Conservation (phyloP, 2,113 vertebrate species). For the Sander lucioperca region DNA sequence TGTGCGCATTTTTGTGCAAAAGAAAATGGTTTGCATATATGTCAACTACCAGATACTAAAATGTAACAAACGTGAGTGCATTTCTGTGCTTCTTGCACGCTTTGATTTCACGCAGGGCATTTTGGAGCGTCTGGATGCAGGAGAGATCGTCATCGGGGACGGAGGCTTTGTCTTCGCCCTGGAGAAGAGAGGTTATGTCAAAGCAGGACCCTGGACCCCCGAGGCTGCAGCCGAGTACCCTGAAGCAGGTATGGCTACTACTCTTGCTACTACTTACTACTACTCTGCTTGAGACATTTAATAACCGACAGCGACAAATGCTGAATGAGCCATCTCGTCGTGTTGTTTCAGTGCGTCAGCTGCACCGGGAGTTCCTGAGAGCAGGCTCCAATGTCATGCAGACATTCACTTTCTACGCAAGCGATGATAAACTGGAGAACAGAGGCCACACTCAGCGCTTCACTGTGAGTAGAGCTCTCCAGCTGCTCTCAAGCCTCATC, state of each 20-base stretch:
- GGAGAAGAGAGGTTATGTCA: conserved; percentile 97
- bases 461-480: conserved; percentile 85
- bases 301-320: no score
- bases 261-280: no score
- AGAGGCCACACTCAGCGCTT: conserved; percentile 91
- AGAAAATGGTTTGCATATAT: not conserved
- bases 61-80: not conserved
- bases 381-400: conserved; percentile 95
- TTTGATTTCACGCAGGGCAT: conserved; percentile 84
- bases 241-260: conserved; percentile 87
- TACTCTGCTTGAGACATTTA: no score
- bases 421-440: conserved; percentile 97
- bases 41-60: not conserved
- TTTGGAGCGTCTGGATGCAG: conserved; percentile 91
- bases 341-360: conserved; percentile 90
- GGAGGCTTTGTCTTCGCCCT: conserved; percentile 97
- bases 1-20: no score
- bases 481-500: conserved; percentile 47
- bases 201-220: conserved; percentile 98
- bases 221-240: conserved; percentile 94
- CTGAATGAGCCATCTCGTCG: not conserved
- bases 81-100: not conserved
- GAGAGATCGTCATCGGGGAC: conserved; percentile 95
- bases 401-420: conserved; percentile 97
- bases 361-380: conserved; percentile 96